These are phyloP conservation scores for Aporophyla nigra DNA, from an alignment of 2,888 invertebrate species.

Conservation along the genomic window DNA sequence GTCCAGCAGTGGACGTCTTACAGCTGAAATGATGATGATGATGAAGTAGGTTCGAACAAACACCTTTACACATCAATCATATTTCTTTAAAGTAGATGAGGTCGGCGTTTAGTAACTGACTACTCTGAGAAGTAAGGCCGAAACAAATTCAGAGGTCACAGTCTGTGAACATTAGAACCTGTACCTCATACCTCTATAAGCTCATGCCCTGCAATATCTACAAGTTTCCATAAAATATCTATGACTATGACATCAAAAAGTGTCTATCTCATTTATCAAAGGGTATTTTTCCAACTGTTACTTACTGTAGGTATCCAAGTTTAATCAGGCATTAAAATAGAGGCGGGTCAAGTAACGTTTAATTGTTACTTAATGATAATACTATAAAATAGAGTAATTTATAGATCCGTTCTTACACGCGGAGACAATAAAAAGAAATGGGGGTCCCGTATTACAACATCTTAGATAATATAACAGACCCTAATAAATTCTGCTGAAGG, in stretches of 20 bases:
- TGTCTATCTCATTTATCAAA: background rate
- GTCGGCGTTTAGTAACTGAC: too few species aligned
- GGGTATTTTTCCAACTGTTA: slow-evolving; percentile 9
- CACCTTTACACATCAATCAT: too few species aligned
- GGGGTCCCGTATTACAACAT: slow-evolving; percentile 74
- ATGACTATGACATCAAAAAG: background rate
- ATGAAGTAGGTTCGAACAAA: too few species aligned
- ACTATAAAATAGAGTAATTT: slow-evolving; percentile 63
- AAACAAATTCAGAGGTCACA: too few species aligned
- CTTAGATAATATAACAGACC: slow-evolving; percentile 2
- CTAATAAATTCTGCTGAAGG: background rate
- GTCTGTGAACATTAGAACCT: too few species aligned
- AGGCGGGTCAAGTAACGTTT: slow-evolving; percentile 73
- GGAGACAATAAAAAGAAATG: slow-evolving; percentile 64
- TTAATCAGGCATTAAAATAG: slow-evolving; percentile 54
- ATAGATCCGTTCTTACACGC: slow-evolving; percentile 44
- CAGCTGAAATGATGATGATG: too few species aligned
- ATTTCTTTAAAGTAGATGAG: too few species aligned
- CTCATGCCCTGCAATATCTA: too few species aligned
- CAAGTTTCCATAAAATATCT: too few species aligned
- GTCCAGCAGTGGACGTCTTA: too few species aligned
- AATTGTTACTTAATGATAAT: slow-evolving; percentile 52
- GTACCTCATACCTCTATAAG: too few species aligned
- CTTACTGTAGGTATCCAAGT: slow-evolving; percentile 4
- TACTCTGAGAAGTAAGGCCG: too few species aligned